Percentiles rank a stretch among this genome's conserved stretches.
Evolutionary conservation across 1,140 invertebrate genomes (phyloP).

Genomic region (Sipha flava): DNA sequence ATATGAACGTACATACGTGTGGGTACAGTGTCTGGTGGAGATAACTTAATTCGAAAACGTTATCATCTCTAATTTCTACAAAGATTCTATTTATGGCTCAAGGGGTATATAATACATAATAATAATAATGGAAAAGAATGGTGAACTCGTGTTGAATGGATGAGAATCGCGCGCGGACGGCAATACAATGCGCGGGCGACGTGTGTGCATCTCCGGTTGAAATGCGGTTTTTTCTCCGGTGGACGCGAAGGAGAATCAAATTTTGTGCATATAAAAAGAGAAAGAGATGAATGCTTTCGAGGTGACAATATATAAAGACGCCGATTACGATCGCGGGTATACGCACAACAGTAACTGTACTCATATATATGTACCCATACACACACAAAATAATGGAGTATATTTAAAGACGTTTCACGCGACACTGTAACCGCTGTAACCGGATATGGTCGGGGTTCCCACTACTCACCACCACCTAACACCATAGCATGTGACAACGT

Average conservation of each 20-base stretch:
- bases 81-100: not conserved
- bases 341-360: not conserved
- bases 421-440: not conserved
- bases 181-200: not conserved
- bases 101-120: not conserved
- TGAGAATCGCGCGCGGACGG: not conserved
- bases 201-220: not conserved
- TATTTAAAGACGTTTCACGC: not conserved
- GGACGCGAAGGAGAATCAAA: not conserved
- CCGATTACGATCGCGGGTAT: conserved; percentile 20
- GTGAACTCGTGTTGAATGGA: not conserved
- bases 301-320: conserved; percentile 9
- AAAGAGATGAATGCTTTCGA: not conserved
- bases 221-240: not conserved
- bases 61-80: conserved; percentile 10
- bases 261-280: not conserved
- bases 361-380: not conserved
- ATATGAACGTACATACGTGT: not conserved
- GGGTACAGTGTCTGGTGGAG: no score
- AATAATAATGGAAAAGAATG: not conserved
- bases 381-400: not conserved
- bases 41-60: conserved; percentile 1
- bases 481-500: conserved; percentile 1
- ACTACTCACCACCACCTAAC: not conserved
- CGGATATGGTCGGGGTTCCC: not conserved